Conservation (phyloP, 2,888 invertebrate genomes). For the Temnothorax ravouxi region DNA sequence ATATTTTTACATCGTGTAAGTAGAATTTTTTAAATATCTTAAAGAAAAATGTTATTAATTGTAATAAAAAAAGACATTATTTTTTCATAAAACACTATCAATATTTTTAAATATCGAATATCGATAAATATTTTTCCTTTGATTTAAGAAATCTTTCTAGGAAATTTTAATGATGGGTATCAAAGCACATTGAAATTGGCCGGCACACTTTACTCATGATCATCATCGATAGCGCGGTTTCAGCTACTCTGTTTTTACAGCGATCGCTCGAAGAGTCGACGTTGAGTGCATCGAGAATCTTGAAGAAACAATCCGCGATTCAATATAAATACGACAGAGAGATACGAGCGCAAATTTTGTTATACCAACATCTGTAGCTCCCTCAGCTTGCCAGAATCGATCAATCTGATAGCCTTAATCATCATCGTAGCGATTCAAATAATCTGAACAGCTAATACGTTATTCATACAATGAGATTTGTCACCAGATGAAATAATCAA, state of each 20-base stretch:
- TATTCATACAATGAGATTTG: not conserved
- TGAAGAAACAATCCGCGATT: constrained; percentile 4
- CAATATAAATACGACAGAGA: constrained; percentile 27
- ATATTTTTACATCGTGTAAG: not conserved
- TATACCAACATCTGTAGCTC: not conserved
- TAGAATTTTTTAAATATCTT: not conserved
- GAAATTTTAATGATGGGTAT: constrained; percentile 2
- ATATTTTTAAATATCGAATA: not conserved
- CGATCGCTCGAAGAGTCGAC: not conserved
- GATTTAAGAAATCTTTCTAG: not conserved
- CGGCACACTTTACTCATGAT: constrained; percentile 5
- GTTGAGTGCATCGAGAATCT: not conserved
- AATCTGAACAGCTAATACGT: not conserved
- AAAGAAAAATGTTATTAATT: not conserved
- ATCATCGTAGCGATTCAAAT: not conserved
- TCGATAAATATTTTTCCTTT: not conserved
- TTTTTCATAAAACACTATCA: not conserved
- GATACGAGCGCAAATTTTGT: not conserved
- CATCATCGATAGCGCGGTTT: not conserved
- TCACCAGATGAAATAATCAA: not conserved
- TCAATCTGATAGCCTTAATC: not conserved
- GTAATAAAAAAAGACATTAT: not conserved
- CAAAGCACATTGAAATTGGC: not conserved
- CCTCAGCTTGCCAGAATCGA: not conserved
- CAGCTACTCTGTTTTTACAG: not conserved